A percentile compares a stretch with the other conserved stretches of the same genome.
Conservation (phyloP, 2,888 invertebrate species). For the Diplolepis rosae region DNA sequence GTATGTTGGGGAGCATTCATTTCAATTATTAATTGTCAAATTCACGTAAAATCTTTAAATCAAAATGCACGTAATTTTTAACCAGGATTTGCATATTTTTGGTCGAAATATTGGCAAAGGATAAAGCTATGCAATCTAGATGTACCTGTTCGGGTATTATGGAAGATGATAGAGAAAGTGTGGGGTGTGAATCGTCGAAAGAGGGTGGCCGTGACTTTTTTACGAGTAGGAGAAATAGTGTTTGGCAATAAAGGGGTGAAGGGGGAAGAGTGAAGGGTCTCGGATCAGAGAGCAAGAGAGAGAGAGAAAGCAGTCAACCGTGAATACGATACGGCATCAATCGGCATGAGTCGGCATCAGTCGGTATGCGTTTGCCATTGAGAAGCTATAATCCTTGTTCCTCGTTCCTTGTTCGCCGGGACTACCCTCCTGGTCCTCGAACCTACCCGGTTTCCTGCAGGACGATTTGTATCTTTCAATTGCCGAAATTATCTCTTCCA, state of each 20-base stretch:
- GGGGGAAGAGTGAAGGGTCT: neutral
- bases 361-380: slow-evolving; percentile 54
- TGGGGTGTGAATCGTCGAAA: slow-evolving; percentile 47
- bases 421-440: slow-evolving; percentile 36
- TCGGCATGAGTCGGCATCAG: slow-evolving; percentile 44
- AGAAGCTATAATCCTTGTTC: slow-evolving; percentile 58
- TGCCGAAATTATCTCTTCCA: slow-evolving; percentile 51
- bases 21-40: too few species aligned
- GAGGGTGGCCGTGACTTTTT: slow-evolving; percentile 50
- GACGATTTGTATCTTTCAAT: slow-evolving; percentile 67
- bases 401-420: slow-evolving; percentile 36
- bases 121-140: neutral
- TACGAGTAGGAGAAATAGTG: slow-evolving; percentile 16
- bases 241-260: neutral
- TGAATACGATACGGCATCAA: slow-evolving; percentile 71
- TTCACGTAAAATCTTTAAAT: too few species aligned
- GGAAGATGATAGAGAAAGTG: slow-evolving; percentile 11
- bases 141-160: slow-evolving; percentile 8
- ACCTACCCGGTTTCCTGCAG: slow-evolving; percentile 53
- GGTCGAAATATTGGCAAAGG: neutral
- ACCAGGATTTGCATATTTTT: slow-evolving; percentile 13
- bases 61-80: too few species aligned
- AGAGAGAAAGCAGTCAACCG: slow-evolving; percentile 64
- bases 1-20: too few species aligned
- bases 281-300: slow-evolving; percentile 18